A percentile compares a stretch with the other conserved stretches of the same genome.
phyloP scores from a whole-genome alignment of 2,113 vertebrate species.

The Spea multiplicata region DNA sequence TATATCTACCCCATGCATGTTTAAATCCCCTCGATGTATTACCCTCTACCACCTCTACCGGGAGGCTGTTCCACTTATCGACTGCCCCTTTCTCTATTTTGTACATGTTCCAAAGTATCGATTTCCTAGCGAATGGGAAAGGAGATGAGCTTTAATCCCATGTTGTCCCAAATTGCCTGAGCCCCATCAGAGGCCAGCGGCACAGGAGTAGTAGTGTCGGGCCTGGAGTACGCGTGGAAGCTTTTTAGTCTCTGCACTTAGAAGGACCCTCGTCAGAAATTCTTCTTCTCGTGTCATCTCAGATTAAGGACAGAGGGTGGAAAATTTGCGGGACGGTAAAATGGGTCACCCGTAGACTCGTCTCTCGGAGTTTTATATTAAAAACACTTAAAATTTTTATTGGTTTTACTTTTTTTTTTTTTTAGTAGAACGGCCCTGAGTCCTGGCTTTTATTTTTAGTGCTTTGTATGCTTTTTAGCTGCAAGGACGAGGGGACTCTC shows the following conservation, averaged over 20 bases:
- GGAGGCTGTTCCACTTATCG: too few relatives aligned
- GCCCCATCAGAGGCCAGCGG: neutral
- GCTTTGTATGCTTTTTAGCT: neutral
- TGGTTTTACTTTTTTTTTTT: conserved; percentile 16
- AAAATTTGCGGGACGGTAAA: conserved; percentile 6
- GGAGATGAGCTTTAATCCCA: too few relatives aligned
- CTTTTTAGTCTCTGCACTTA: neutral
- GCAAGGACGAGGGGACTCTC: neutral
- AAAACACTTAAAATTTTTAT: conserved; percentile 27
- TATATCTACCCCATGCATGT: too few relatives aligned
- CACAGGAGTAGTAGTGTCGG: conserved; percentile 20
- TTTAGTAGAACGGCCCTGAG: neutral
- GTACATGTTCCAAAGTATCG: too few relatives aligned
- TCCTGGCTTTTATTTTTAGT: conserved; percentile 13
- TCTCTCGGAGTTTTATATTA: conserved; percentile 21
- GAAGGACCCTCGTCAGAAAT: conserved; percentile 36
- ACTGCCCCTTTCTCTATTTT: too few relatives aligned
- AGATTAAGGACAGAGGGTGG: conserved; percentile 35
- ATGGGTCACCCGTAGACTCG: conserved; percentile 10
- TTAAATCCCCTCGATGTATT: too few relatives aligned
- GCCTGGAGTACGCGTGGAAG: neutral
- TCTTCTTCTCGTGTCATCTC: conserved; percentile 32
- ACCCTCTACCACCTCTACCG: too few relatives aligned
- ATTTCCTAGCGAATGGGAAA: too few relatives aligned
- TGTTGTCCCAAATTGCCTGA: too few relatives aligned